These are phyloP conservation scores for Garra rufa DNA, from an alignment of 2,113 vertebrate species.

Conservation along the genomic window DNA sequence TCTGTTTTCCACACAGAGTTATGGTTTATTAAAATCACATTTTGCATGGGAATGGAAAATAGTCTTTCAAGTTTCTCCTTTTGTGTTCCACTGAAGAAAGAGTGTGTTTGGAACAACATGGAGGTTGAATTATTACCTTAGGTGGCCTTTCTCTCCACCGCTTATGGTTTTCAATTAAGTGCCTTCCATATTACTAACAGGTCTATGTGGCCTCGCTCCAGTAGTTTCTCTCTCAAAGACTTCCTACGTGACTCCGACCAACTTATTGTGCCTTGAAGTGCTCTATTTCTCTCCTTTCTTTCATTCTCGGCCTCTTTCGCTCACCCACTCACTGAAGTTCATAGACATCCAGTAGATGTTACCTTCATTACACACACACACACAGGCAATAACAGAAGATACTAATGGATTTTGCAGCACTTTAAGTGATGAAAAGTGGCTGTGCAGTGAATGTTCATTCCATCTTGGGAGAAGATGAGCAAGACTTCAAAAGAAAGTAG, in stretches of 20 bases:
- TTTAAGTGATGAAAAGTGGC: slow-evolving; percentile 38
- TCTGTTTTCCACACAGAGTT: neutral
- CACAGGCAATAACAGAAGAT: slow-evolving; percentile 6
- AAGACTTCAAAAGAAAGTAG: slow-evolving; percentile 12
- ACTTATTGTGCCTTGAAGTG: slow-evolving; percentile 34
- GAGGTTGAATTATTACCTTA: neutral
- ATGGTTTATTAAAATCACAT: neutral
- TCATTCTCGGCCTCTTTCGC: neutral
- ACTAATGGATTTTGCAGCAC: slow-evolving; percentile 38
- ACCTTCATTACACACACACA: slow-evolving; percentile 13
- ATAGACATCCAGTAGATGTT: neutral
- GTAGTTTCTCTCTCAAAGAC: slow-evolving; percentile 14
- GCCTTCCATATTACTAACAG: slow-evolving; percentile 16
- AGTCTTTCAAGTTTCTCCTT: neutral
- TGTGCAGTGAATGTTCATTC: slow-evolving; percentile 2
- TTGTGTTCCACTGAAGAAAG: neutral
- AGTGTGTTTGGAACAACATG: neutral
- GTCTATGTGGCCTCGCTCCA: slow-evolving; percentile 9
- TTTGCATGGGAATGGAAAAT: neutral
- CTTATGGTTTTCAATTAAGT: slow-evolving; percentile 11
- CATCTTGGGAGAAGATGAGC: slow-evolving; percentile 25
- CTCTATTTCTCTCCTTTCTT: slow-evolving; percentile 13
- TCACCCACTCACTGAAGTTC: slow-evolving; percentile 19
- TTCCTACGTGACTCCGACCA: slow-evolving; percentile 43
- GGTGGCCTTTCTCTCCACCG: neutral